Base-by-base conservation (phyloP, 23 tunicate genomes). In the Phallusia fumigata region DNA sequence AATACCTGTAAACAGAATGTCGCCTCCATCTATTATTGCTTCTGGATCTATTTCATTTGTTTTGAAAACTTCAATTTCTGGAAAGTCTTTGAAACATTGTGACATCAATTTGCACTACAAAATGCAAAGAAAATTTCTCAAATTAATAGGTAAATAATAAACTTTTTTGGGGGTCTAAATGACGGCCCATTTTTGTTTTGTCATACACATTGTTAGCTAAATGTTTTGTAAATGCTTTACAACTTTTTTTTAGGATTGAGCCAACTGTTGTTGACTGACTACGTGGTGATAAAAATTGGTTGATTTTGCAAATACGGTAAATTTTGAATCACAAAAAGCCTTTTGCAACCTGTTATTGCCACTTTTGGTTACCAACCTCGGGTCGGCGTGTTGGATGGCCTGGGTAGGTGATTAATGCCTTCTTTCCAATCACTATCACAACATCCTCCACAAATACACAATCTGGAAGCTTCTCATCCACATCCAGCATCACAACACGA, bases 401-500 rank as follows among this genome's bases (percentile, higher is more conserved):
- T 0, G 74, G 85, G 0, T 78, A 83, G 13, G 99, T 87, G 3
- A 95, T 36, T 51, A 95, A 65, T 0, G 92, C 99, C 32, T 80
- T 84, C 0, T 77, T 87, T 11, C 88, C 99, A 76, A 90, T 76
- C 18, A 80, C 89, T 6, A 95, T 87, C 19, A 78, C 86, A 19
- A 87, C 85, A 40, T 95, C 99, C 80, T 95, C 99, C 35, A 90
- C 95, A 72, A 95, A 95, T 0, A 95, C 99, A 73, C 96, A 95
- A 69, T 95, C 99, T 1, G 99, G 96, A 21, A 90, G 65, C 16
- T 22, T 79, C 22, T 90, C 93, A 73, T 95, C 99, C 18, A 89
- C 87, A 24, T 84, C 88, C 44, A 95, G 73, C 26, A 86, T 65
- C n/a, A 89, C 64, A 24, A 95, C 88, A 26, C 89, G 84, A 19